Base-by-base conservation (phyloP, 2,888 invertebrate genomes). In the Caenorhabditis japonica region DNA sequence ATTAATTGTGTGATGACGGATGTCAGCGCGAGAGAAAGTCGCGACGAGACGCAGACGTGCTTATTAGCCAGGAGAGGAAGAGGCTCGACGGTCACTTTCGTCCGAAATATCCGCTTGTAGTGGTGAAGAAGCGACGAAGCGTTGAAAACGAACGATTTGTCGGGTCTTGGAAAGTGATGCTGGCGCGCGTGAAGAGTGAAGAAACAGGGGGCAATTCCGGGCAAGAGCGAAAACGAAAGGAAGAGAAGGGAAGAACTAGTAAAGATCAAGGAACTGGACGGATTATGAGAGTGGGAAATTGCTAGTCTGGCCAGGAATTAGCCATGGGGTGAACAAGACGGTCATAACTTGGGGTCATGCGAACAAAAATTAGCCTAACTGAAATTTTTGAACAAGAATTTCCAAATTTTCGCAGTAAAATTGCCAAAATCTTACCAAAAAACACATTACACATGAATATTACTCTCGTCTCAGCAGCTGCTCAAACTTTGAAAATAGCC, bases 61-160 rank as follows among this genome's bases (percentile, higher is more conserved):
- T 66, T 66, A 66, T 66, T 66, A 66, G 66, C 66, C 56, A 27
- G 39, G 15, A 41, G 49, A 60, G 43, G 60, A 60, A 60, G 60
- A n/a, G n/a, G n/a, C 10, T 30, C 52, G 43, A 51, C 47, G 52
- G 61, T 52, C 61, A 44, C 51, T 60, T 60, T 51, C 13, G 5
- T 5, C 13, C 4, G 23, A 4, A 19, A 41, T 17, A 41, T 5
- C 7, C 15, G 15, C 41, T 13, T 7, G 19, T 5, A 12, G 27
- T 30, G 46, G 58, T 17, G 59, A 33, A 36, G 51, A 43, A 21
- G 41, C 34, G n/a, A 49, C 34, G 43, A 51, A 43, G 61, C 51
- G 51, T 51, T 46, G 51, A 49, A 25, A 46, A 27, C 21, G 39
- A 59, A 60, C 60, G 49, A 60, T 49, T 60, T 51, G 49, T 51